A percentile compares a stretch with the other conserved stretches of the same genome.
phyloP scores from a whole-genome alignment of 1,140 invertebrate genomes.

The Drosophila pseudoananassae region DNA sequence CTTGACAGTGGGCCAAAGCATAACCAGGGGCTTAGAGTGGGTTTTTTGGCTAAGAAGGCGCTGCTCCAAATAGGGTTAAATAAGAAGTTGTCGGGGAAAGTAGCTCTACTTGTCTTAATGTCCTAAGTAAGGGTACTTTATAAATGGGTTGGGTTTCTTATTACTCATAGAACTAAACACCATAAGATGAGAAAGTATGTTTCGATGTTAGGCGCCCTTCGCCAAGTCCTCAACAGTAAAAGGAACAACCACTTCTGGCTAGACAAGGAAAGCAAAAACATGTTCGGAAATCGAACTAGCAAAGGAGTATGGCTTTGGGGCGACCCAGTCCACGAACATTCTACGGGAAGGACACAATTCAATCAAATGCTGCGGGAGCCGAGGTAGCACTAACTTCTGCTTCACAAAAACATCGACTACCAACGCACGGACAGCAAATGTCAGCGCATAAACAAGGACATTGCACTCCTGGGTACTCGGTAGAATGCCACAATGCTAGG shows the following conservation, averaged over 20 bases:
- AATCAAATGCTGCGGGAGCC: constrained; percentile 65
- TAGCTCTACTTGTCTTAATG: no score
- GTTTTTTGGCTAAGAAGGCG: constrained; percentile 1
- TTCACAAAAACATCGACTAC: background rate
- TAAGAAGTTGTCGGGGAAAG: background rate
- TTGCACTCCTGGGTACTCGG: constrained; percentile 67
- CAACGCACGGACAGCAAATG: constrained; percentile 36
- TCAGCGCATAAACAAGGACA: constrained; percentile 78
- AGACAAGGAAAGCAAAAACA: no score
- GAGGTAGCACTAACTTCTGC: constrained; percentile 9
- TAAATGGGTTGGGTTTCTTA: no score
- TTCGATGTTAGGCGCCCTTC: no score
- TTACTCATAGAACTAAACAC: no score
- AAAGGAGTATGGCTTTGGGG: constrained; percentile 15
- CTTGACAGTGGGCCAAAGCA: constrained; percentile 54
- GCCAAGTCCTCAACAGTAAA: no score
- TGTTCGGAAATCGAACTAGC: constrained; percentile 51
- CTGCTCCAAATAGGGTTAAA: constrained; percentile 11
- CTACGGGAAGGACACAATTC: constrained; percentile 72
- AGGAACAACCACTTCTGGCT: no score
- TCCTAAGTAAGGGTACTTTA: no score
- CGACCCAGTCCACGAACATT: background rate
- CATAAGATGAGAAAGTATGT: no score
- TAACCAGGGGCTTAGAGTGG: constrained; percentile 20
- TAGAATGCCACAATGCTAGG: background rate